Base-by-base conservation (phyloP, 1,140 invertebrate genomes). In the Drosophila ironensis region DNA sequence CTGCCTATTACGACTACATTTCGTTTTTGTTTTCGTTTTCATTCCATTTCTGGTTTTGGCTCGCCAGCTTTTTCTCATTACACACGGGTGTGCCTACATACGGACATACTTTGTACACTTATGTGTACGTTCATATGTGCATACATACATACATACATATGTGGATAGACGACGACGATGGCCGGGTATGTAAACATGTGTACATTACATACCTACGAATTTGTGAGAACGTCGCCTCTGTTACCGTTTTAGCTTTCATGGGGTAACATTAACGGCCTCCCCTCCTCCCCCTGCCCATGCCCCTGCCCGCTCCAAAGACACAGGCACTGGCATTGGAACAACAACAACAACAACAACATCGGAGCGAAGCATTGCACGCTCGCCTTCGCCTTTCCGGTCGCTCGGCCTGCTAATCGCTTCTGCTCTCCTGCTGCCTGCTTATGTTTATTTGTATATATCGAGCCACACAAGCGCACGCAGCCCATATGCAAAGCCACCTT, bases 381-480 rank as follows among this genome's bases (percentile, higher is more conserved):
- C 64, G 42, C 53, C 57, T 68, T 67, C 38, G 40, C 64, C 24
- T 14, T 22, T 47, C 50, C 46, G 64, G 35, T 69, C 54, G 64
- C 57, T 52, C 64, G 28, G 60, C 70, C 38, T 84, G 80, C 81
- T 84, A 86, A 86, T 86, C 71, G 67, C 75, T 86, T 46, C 80
- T 86, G 80, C 52, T 60, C 80, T 81, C 80, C 80, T 86, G 80
- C 71, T 86, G 66, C 48, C 66, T 68, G 81, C 81, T 86, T 84
- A 86, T 86, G 80, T 86, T 86, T 86, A 87, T 86, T 86, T 86
- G 80, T 86, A 86, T 86, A 86, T 86, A 86, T 86, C 80, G 81
- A 80, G 81, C 80, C 75, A 84, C 75, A 86, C 80, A 86, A 75
- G 75, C 80, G 71, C 80, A 87, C 80, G 64, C 71, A 61, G 67